These are phyloP conservation scores for Drosophila neocordata DNA, from an alignment of 1,140 invertebrate species.

Conservation along the genomic window DNA sequence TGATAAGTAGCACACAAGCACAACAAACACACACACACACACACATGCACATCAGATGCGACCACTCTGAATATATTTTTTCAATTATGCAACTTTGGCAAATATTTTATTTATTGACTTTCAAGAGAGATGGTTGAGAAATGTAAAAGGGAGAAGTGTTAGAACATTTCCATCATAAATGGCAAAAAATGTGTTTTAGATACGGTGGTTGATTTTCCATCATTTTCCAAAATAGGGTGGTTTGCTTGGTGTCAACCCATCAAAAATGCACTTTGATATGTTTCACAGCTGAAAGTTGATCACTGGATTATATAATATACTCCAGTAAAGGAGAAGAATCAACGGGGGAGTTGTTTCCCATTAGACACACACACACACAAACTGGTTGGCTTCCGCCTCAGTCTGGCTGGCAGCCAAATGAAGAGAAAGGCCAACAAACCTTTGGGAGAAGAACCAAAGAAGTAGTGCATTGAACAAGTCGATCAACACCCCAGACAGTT, in stretches of 20 bases:
- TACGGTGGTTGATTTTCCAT: constrained; percentile 62
- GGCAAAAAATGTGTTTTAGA: constrained; percentile 60
- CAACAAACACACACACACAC: constrained; percentile 32
- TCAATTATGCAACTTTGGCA: constrained; percentile 77
- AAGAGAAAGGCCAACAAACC: constrained; percentile 21
- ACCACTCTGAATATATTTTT: constrained; percentile 43
- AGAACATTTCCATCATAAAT: constrained; percentile 49
- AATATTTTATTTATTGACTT: constrained; percentile 80
- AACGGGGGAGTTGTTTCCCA: background rate
- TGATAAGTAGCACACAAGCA: constrained; percentile 55
- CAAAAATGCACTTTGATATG: constrained; percentile 66
- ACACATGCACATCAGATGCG: constrained; percentile 25
- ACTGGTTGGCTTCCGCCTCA: constrained; percentile 10
- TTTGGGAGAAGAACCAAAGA: constrained; percentile 10
- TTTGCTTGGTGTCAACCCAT: constrained; percentile 30
- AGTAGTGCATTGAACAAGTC: constrained; percentile 24
- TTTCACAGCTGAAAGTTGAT: constrained; percentile 51
- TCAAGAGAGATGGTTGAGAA: constrained; percentile 15
- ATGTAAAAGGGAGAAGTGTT: constrained; percentile 8
- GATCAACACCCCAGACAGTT: constrained; percentile 35
- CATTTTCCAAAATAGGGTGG: constrained; percentile 37
- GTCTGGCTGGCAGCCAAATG: constrained; percentile 44
- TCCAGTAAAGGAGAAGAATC: background rate
- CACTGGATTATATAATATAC: constrained; percentile 61
- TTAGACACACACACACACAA: background rate